Evolutionary conservation across 2,797 vertebrate species (phyloP), one percentile per base, ranked within the genome.

Genomic region (Mycteria americana): DNA sequence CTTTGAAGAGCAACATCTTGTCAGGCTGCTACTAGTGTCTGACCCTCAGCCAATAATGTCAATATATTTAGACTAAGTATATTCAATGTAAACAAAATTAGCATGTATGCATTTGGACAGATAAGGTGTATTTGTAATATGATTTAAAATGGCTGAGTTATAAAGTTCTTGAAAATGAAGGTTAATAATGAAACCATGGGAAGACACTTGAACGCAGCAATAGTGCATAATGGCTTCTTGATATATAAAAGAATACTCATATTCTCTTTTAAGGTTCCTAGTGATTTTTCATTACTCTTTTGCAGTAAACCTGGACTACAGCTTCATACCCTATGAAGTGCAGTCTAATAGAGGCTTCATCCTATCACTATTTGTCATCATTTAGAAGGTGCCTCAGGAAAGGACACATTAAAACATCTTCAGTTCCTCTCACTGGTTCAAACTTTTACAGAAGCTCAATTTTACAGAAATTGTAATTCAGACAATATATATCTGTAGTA

Each of bases 321-420:
- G 28, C 35, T 84, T 75, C 63, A 76, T 75, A 69, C 3, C 2
- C 10, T 68, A 16, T 64, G 69, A 94, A 76, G 17, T 63, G 51
- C 7, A 51, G 41, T 25, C 28, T 89, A 92, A 89, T 46, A 93
- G n/a, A 75, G 5, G 21, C 22, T 95, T 86, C 48, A 67, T 85
- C 28, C 24, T 90, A 57, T 22, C 63, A 56, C 23, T 94, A 56
- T 92, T 88, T 94, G 56, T 94, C 83, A 87, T 90, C 18, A 85
- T 95, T 92, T 94, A 87, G 53, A 94, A 87, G 18, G 13, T 77
- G 31, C 35, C 63, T 85, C 45, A 89, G 63, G n/a, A 95, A 90
- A 85, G 35, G 82, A 86, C 23, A 30, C 30, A 73, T 85, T 93
- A 76, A 86, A 94, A 67, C 23, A n/a, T 25, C 39, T 85, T 89